Percentiles rank a stretch among this genome's conserved stretches.
Evolutionary conservation across 2,113 vertebrate genomes (phyloP).

Genomic region (Pygoscelis adeliae): DNA sequence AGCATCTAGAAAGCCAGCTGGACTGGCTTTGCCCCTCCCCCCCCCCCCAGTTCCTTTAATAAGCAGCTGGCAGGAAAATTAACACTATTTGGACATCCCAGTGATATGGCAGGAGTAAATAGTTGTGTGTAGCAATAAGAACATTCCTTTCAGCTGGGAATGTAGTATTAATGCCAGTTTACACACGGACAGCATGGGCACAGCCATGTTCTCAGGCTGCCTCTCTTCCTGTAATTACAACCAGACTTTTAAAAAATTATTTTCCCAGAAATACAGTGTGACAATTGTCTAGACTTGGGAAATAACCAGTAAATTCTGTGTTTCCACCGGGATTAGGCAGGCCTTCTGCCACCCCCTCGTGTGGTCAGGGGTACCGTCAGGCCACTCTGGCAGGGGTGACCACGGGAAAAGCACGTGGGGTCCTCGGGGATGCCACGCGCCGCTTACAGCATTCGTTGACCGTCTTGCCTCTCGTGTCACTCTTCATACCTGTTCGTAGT

Average conservation of each 20-base stretch:
- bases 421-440: rapidly evolving
- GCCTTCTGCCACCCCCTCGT: too few relatives aligned
- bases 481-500: rapidly evolving
- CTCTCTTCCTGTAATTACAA: too few relatives aligned
- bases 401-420: too few relatives aligned
- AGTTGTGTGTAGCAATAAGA: too few relatives aligned
- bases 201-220: neutral
- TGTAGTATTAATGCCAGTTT: neutral
- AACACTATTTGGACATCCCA: too few relatives aligned
- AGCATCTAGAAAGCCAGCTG: neutral
- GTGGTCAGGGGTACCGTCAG: neutral
- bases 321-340: neutral
- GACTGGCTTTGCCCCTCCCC: too few relatives aligned
- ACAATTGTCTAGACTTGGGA: neutral
- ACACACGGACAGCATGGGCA: neutral
- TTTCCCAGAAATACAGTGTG: neutral
- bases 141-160: too few relatives aligned
- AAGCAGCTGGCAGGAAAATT: neutral
- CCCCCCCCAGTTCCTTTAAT: neutral
- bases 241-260: neutral
- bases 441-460: rapidly evolving
- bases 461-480: too few relatives aligned
- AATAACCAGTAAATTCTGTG: neutral
- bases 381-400: neutral
- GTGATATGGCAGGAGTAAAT: neutral